Base-by-base conservation (phyloP, 2,888 invertebrate species). In the Cremastinae sp. region DNA sequence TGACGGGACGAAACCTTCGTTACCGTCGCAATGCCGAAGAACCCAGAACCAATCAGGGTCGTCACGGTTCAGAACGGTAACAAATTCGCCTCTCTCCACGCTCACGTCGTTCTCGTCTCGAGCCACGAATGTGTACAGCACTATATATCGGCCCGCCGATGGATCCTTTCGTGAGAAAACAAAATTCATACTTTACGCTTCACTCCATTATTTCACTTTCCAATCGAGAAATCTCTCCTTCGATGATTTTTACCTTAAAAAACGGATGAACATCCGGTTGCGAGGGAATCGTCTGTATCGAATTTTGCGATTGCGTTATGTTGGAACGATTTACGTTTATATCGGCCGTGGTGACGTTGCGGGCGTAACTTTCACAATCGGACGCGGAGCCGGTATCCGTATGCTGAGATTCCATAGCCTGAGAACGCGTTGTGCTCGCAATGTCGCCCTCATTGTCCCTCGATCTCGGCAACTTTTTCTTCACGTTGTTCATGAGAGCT, bases 41-140 rank as follows among this genome's bases (percentile, higher is more conserved):
- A 98, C 96, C 98, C 98, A 98, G 89, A 95, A 98, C 98, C 98
- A 98, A 90, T 98, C 97, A 0, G 96, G 95, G 90, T 98, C 98
- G 88, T 98, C 98, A 85, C 96, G 93, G 90, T 98, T 98, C 68
- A 98, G 90, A 10, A 98, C 96, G 72, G 97, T 97, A n/a, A 98
- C 97, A 90, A 98, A 96, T 88, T 98, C 98, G 0, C 98, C 98
- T 56, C 97, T 91, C 85, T 97, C 96, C 0, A 98, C 98, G 43
- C 96, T 96, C 0, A 98, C 95, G 89, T 98, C 98, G 85, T 98
- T 97, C 88, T 98, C 98, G 87, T 98, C 97, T 38, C 97, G 91
- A 0, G 97, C 97, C 43, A 96, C 95, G 88, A 98, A 98, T 0
- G 97, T 96, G 90, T 97, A 98, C 12, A 98, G 91, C 0, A 97